Evolutionary conservation across 2,888 invertebrate species (phyloP).

Genomic region (Ochropleura leucogaster): DNA sequence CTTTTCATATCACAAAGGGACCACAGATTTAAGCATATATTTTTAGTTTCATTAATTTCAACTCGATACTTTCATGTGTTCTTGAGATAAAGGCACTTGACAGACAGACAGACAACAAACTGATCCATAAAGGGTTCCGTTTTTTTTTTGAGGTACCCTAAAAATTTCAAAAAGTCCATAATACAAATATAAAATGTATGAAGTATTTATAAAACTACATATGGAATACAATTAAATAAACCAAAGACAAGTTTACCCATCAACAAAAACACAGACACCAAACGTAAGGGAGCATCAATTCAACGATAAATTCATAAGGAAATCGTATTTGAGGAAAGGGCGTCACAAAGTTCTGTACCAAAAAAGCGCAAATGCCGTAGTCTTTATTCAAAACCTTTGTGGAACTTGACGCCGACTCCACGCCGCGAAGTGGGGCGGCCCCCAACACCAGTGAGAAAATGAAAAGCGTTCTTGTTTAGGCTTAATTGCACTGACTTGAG

Average conservation of each 20-base stretch:
- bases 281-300: slow-evolving; percentile 34
- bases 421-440: slow-evolving; percentile 68
- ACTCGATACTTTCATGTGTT: too few species aligned
- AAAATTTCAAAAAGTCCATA: not conserved
- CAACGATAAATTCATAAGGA: slow-evolving; percentile 65
- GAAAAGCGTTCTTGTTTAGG: slow-evolving; percentile 77
- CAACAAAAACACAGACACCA: not conserved
- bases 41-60: too few species aligned
- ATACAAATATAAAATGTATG: not conserved
- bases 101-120: too few species aligned
- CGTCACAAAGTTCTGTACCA: slow-evolving; percentile 73
- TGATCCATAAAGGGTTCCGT: too few species aligned
- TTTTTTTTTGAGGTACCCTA: too few species aligned
- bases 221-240: slow-evolving; percentile 3
- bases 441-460: slow-evolving; percentile 75
- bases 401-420: slow-evolving; percentile 75
- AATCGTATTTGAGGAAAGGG: slow-evolving; percentile 64
- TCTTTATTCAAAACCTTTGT: slow-evolving; percentile 82
- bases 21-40: too few species aligned
- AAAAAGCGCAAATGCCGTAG: slow-evolving; percentile 77
- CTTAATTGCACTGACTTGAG: slow-evolving; percentile 70
- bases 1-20: too few species aligned
- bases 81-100: too few species aligned
- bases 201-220: too few species aligned
- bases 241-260: not conserved